phyloP scores from a whole-genome alignment of 1,140 invertebrate genomes.

The Orius insidiosus region DNA sequence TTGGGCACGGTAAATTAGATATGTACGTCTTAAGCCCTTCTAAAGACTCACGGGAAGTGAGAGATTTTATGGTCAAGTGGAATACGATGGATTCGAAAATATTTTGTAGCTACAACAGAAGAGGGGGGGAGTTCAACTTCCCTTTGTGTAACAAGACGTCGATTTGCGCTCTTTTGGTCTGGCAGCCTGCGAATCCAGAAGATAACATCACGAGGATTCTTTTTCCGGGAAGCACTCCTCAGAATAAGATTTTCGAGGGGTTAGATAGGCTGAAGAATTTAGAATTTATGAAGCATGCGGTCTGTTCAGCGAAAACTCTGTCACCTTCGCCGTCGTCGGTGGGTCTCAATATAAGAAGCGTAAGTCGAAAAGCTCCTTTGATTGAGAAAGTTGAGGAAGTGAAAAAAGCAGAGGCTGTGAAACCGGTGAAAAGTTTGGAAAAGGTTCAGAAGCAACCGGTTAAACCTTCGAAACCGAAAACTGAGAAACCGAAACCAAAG shows the following conservation, averaged over 20 bases:
- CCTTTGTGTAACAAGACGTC: constrained; percentile 82
- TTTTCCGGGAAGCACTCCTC: constrained; percentile 87
- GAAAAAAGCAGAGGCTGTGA: constrained; percentile 15
- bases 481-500: constrained; percentile 17
- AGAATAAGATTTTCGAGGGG: constrained; percentile 89
- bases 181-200: constrained; percentile 84
- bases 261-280: constrained; percentile 72
- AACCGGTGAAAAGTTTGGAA: constrained; percentile 10
- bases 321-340: constrained; percentile 37
- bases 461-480: constrained; percentile 23
- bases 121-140: constrained; percentile 45
- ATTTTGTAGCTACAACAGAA: constrained; percentile 43
- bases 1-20: constrained; percentile 87
- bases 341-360: constrained; percentile 27
- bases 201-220: constrained; percentile 88
- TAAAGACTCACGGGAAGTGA: constrained; percentile 80
- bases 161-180: constrained; percentile 82
- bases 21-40: constrained; percentile 92
- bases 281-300: constrained; percentile 76
- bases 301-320: constrained; percentile 69
- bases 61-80: constrained; percentile 85
- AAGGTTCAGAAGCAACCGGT: constrained; percentile 15
- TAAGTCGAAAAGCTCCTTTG: constrained; percentile 23
- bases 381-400: constrained; percentile 26
- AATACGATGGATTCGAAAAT: constrained; percentile 57